Conservation (phyloP, 2,888 invertebrate species). For the Hypolimnas misippus region DNA sequence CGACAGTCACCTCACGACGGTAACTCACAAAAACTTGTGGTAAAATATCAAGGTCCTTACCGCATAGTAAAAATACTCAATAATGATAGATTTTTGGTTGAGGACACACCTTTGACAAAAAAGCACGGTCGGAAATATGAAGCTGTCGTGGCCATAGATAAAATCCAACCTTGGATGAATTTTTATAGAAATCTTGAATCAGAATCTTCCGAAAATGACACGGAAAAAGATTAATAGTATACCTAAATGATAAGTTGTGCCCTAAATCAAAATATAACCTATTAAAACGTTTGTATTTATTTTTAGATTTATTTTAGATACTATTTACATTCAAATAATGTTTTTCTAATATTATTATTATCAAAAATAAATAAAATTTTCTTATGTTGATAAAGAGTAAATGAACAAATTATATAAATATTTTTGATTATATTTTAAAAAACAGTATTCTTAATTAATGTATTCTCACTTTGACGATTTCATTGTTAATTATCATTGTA, state of each 20-base stretch:
- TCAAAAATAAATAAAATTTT: no score
- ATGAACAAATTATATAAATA: no score
- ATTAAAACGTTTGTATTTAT: not conserved
- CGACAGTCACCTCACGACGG: slow-evolving; percentile 41
- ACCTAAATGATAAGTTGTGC: no score
- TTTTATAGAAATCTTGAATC: slow-evolving; percentile 21
- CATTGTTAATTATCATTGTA: no score
- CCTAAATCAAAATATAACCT: not conserved
- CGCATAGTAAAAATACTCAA: no score
- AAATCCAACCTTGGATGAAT: slow-evolving; percentile 37
- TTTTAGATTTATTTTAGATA: not conserved
- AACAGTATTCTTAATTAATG: no score
- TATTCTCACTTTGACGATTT: no score
- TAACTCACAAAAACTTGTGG: slow-evolving; percentile 40
- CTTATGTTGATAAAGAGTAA: no score
- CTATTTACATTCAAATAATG: not conserved
- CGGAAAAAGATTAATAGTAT: not conserved
- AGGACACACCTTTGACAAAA: slow-evolving; percentile 37
- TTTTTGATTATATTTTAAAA: no score
- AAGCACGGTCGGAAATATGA: slow-evolving; percentile 41
- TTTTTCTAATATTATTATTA: no score
- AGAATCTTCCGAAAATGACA: slow-evolving; percentile 7
- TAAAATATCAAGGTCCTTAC: slow-evolving; percentile 21
- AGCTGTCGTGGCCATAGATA: slow-evolving; percentile 42
- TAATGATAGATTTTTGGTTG: slow-evolving; percentile 32